Evolutionary conservation across 2,888 invertebrate species (phyloP), one percentile per base, ranked within the genome.

Genomic region (Xylophagus ater): DNA sequence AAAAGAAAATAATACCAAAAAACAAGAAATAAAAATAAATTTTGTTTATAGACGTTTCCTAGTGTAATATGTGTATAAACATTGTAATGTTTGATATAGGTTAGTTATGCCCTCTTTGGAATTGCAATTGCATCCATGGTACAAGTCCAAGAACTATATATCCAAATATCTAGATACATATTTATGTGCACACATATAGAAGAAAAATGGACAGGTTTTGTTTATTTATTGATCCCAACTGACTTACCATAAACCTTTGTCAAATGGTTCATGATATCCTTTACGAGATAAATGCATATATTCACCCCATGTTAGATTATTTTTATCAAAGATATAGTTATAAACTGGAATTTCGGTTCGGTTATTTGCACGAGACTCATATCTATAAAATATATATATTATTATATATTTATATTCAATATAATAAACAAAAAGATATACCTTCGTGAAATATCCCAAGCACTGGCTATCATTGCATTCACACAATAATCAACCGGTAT

Each of bases 401-500:
- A 18, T 15, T 23, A 32, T 24, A 20, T 15, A 34, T 23, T 18
- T 26, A 34, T 19, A 34, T 15, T 18, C 26, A 14, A 33, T 14
- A 34, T 18, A 19, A 7, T 12, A 17, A 15, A 13, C 13, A 39
- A 17, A 15, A 18, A 18, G 12, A 2, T 18, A 12, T 10, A 32
- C 10, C n/a, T 25, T 4, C 17, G 3, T 8, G n/a, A 6, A 30
- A 64, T 56, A 51, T 65, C 65, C 66, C 66, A 65, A 37, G 61
- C 65, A 49, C 55, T 50, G 21, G 65, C 59, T 54, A 65, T 63
- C 55, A 65, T 61, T 38, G 65, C 65, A 56, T 66, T 66, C 41
- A 65, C 61, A 54, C 65, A 65, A 50, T 64, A 65, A 57, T 65
- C 65, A 41, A 57, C 65, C 44, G 65, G 65, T 35, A 62, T 59